Evolutionary conservation across 2,888 invertebrate genomes (phyloP).

Genomic region (Dysmachus trigonus): DNA sequence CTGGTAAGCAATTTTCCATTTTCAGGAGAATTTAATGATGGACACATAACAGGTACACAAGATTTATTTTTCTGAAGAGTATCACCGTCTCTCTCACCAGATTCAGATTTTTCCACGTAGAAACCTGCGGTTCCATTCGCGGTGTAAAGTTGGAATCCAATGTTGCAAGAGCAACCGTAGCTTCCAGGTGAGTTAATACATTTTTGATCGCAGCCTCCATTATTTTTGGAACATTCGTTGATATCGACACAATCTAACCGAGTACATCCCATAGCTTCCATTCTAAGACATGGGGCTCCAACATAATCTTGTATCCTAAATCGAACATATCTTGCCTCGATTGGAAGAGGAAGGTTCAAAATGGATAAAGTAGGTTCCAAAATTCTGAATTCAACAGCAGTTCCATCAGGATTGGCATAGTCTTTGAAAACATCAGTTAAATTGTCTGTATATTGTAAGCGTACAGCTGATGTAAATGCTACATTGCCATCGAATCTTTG

Average conservation of each 20-base stretch:
- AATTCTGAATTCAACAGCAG: slow-evolving; percentile 91
- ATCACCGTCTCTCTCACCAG: slow-evolving; percentile 88
- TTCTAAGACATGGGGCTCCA: slow-evolving; percentile 86
- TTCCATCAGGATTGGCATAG: slow-evolving; percentile 91
- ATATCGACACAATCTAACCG: slow-evolving; percentile 88
- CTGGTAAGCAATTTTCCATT: slow-evolving; percentile 86
- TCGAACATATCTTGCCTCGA: slow-evolving; percentile 87
- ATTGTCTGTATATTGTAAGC: slow-evolving; percentile 86
- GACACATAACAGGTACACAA: slow-evolving; percentile 93
- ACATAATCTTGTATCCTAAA: slow-evolving; percentile 89
- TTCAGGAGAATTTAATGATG: slow-evolving; percentile 78
- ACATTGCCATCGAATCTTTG: slow-evolving; percentile 81
- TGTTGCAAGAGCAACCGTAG: slow-evolving; percentile 87
- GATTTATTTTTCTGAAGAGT: slow-evolving; percentile 91
- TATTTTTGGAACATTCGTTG: slow-evolving; percentile 85
- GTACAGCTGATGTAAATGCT: slow-evolving; percentile 89
- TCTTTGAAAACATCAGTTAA: slow-evolving; percentile 89
- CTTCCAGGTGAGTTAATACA: slow-evolving; percentile 90
- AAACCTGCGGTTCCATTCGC: slow-evolving; percentile 91
- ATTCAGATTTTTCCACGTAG: slow-evolving; percentile 80
- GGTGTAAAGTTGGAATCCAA: slow-evolving; percentile 89
- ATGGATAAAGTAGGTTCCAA: slow-evolving; percentile 90
- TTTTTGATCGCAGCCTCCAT: slow-evolving; percentile 93
- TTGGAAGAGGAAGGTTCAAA: slow-evolving; percentile 87
- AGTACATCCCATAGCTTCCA: slow-evolving; percentile 93